Evolutionary conservation across 2,797 vertebrate genomes (phyloP), one percentile per base, ranked within the genome.

Genomic region (Gephyroberyx darwinii): DNA sequence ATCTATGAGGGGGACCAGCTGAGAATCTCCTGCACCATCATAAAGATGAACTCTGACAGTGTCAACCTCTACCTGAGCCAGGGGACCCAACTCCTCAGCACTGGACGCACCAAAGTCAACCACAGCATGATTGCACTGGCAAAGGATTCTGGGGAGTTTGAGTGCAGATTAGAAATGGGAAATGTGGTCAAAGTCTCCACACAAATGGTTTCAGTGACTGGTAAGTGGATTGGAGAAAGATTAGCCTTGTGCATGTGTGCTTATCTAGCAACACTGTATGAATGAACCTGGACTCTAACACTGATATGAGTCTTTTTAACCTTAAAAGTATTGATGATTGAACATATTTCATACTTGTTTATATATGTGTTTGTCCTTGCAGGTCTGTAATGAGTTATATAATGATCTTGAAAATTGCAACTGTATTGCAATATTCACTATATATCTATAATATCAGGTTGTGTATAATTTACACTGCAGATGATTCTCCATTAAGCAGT

Each of bases 1-100:
- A 31, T 94, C 55, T 90, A 83, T 3, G 94, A 95, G 77, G 94
- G 93, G 22, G 94, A 95, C 67, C 14, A 0, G 0, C 71, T 95
- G 13, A 7, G 10, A 39, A 73, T 94, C 53, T 63, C 5, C 0
- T 94, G 94, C 71, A 48, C 5, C 1, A 7, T 85, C 60, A 20
- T n/a, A n/a, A n/a, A n/a, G n/a, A n/a, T n/a, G n/a, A 45, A 1
- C 17, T 8, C 17, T 2, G 5, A 14, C 0, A 1, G 0, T 0
- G 0, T 41, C 5, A 0, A 0, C 0, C 63, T 92, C 4, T 52
- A n/a, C 61, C 77, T 94, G 69, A 79, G 33, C 52, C 88, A 89
- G 19, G 91, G 87, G 4, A 8, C 0, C 0, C 0, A 5, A 3
- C 39, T 88, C 0, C 86, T 94, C 37, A 47, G 8, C 41, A 4